A percentile compares a stretch with the other conserved stretches of the same genome.
Conservation (phyloP, 1,140 invertebrate genomes). For the Rhynchophorus ferrugineus region DNA sequence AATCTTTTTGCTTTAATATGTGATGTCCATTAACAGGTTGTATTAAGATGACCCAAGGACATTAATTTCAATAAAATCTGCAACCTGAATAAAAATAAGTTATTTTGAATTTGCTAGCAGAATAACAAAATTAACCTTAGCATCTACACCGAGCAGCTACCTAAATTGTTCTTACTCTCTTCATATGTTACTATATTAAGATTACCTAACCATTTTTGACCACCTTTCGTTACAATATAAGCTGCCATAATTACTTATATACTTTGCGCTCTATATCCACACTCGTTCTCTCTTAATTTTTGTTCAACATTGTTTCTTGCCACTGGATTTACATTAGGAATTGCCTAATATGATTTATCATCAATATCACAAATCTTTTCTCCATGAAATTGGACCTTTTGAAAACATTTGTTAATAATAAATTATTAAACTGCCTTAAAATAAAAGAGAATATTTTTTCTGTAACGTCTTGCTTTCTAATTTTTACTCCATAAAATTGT, state of each 20-base stretch:
- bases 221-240: slow-evolving; percentile 58
- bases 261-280: slow-evolving; percentile 90
- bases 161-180: slow-evolving; percentile 66
- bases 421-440: slow-evolving; percentile 96
- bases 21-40: slow-evolving; percentile 96
- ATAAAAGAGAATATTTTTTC: slow-evolving; percentile 96
- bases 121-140: slow-evolving; percentile 60
- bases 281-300: slow-evolving; percentile 68
- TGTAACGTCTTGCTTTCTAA: slow-evolving; percentile 83
- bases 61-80: slow-evolving; percentile 98
- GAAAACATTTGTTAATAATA: no score
- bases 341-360: slow-evolving; percentile 62
- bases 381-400: slow-evolving; percentile 78
- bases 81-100: slow-evolving; percentile 55
- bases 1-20: slow-evolving; percentile 79
- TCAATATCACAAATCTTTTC: slow-evolving; percentile 61
- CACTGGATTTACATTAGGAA: slow-evolving; percentile 68
- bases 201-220: slow-evolving; percentile 60
- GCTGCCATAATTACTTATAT: slow-evolving; percentile 68
- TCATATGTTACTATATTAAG: slow-evolving; percentile 62
- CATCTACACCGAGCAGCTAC: slow-evolving; percentile 76
- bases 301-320: slow-evolving; percentile 56
- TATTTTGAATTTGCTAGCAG: not conserved
- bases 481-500: slow-evolving; percentile 75
- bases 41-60: slow-evolving; percentile 82